Conservation (phyloP, 1,140 invertebrate species). For the Nasonia longicornis region DNA sequence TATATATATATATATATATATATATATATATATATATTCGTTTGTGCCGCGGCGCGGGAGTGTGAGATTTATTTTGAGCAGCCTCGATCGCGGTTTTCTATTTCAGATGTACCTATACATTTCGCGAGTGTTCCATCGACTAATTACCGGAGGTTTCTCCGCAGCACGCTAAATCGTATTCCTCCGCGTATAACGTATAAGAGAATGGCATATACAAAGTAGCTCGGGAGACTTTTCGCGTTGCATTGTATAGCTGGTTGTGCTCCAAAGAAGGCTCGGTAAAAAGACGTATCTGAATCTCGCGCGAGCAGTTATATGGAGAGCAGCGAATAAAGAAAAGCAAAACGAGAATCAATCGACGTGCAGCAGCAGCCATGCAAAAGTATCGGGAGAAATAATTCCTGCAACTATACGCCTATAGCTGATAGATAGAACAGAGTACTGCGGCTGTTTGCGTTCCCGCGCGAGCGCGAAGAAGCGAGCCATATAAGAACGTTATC, state of each 20-base stretch:
- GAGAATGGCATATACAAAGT: neutral
- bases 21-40: too few species aligned
- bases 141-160: neutral
- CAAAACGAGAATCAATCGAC: neutral
- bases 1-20: too few species aligned
- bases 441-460: constrained; percentile 43
- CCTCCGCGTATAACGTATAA: neutral
- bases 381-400: neutral
- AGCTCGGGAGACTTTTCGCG: neutral
- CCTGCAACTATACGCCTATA: neutral
- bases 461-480: constrained; percentile 48
- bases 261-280: neutral
- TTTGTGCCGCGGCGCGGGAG: too few species aligned
- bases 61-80: neutral
- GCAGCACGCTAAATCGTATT: too few species aligned
- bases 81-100: neutral
- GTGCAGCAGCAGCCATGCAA: neutral
- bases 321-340: neutral
- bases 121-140: neutral
- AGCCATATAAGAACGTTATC: constrained; percentile 53
- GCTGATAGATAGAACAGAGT: neutral
- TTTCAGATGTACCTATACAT: too few species aligned
- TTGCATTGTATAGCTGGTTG: neutral
- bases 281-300: neutral
- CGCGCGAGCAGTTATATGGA: neutral